phyloP scores from a whole-genome alignment of 2,888 invertebrate genomes.

The Linnaemya tessellans region DNA sequence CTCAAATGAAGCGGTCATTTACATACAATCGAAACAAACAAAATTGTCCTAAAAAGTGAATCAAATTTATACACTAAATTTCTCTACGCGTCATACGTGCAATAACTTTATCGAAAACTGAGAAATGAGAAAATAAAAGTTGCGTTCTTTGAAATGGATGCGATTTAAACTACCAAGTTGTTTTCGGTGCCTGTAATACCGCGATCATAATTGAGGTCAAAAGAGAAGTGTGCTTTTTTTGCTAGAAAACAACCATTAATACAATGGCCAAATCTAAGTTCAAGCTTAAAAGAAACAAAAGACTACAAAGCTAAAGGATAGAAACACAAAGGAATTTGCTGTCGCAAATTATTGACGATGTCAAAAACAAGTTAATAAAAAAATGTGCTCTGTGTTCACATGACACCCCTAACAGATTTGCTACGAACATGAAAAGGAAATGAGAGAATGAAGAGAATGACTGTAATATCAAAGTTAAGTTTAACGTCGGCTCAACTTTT shows the following conservation, averaged over 20 bases:
- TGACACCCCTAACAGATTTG: not conserved
- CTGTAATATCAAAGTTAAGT: constrained; percentile 50
- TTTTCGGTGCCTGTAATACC: constrained; percentile 22
- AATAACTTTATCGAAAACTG: constrained; percentile 14
- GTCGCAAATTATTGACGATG: constrained; percentile 17
- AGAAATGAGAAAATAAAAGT: not conserved
- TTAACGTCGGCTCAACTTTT: constrained; percentile 62
- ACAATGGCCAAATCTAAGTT: constrained; percentile 27
- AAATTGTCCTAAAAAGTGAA: not conserved
- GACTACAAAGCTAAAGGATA: constrained; percentile 29
- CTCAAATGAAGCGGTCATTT: constrained; percentile 14
- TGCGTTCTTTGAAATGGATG: constrained; percentile 56
- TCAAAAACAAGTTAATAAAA: constrained; percentile 1
- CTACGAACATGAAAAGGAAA: constrained; percentile 7
- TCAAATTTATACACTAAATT: not conserved
- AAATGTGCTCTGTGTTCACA: constrained; percentile 25
- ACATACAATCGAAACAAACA: not conserved
- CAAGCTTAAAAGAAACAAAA: constrained; percentile 21
- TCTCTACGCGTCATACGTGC: not conserved
- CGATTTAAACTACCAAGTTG: constrained; percentile 28
- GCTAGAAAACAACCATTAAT: constrained; percentile 25
- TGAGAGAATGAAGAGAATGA: constrained; percentile 17
- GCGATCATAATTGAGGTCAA: constrained; percentile 36
- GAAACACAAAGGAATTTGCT: not conserved
- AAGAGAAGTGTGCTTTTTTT: constrained; percentile 53